phyloP scores from a whole-genome alignment of 1,140 invertebrate genomes.

The Eurosta solidaginis region DNA sequence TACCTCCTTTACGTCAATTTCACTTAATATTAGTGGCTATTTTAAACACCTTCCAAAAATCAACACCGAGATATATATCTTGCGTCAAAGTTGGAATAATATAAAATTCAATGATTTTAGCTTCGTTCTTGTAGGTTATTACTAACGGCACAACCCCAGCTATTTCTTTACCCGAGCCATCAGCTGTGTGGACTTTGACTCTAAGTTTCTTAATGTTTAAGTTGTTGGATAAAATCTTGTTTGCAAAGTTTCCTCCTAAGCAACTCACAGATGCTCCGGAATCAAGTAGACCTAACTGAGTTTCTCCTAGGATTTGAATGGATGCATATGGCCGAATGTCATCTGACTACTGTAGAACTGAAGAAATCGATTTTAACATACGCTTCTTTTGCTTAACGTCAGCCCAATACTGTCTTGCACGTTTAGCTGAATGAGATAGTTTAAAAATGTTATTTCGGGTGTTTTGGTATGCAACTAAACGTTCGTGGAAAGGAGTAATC shows the following conservation, averaged over 20 bases:
- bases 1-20: neutral
- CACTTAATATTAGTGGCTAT: neutral
- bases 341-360: neutral
- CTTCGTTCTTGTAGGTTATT: too few species aligned
- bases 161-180: too few species aligned
- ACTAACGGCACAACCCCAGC: too few species aligned
- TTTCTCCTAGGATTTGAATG: neutral
- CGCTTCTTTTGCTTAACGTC: neutral
- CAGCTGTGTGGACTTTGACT: too few species aligned
- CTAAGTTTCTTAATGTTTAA: too few species aligned
- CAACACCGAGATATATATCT: neutral
- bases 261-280: neutral
- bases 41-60: neutral
- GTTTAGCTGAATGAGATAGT: neutral
- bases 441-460: neutral
- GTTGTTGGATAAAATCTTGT: neutral
- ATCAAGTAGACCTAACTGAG: neutral
- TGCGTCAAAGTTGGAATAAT: neutral
- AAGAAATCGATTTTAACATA: neutral
- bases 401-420: neutral
- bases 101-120: too few species aligned
- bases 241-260: neutral
- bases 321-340: neutral
- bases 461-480: neutral
- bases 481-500: neutral